Percentiles rank a stretch among this genome's conserved stretches.
These are phyloP conservation scores for Phallusia fumigata DNA, from an alignment of 23 tunicate genomes.

Conservation along the genomic window DNA sequence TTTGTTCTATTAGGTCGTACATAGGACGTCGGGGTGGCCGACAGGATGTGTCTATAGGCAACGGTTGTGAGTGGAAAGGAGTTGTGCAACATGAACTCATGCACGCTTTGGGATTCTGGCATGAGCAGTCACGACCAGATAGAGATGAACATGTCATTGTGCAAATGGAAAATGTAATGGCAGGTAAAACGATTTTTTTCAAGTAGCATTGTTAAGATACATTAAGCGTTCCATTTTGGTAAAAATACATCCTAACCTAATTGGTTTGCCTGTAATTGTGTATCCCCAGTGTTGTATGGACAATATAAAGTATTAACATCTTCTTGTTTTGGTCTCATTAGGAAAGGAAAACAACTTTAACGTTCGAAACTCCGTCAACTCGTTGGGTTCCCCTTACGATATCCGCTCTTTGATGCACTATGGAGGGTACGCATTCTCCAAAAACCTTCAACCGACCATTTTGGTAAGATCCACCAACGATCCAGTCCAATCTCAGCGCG, in stretches of 20 bases:
- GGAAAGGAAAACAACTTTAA: conserved; percentile 43
- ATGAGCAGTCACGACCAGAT: conserved; percentile 66
- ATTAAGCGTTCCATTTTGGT: too few species aligned
- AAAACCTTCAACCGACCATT: conserved; percentile 36
- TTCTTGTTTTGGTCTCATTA: background rate
- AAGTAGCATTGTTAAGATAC: background rate
- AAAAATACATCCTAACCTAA: too few species aligned
- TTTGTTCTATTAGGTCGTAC: too few species aligned
- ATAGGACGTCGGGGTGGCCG: conserved; percentile 50
- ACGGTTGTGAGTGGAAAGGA: conserved; percentile 53
- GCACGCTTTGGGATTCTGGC: conserved; percentile 68
- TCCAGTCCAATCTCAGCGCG: conserved; percentile 39
- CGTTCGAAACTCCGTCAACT: conserved; percentile 27
- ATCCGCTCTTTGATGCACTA: conserved; percentile 45
- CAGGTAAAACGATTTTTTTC: conserved; percentile 15
- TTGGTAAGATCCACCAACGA: conserved; percentile 22
- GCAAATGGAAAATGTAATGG: conserved; percentile 13
- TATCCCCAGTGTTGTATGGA: too few species aligned
- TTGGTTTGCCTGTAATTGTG: too few species aligned
- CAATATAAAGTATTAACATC: too few species aligned
- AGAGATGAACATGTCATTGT: conserved; percentile 39
- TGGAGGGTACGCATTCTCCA: conserved; percentile 45
- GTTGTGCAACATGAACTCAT: conserved; percentile 59
- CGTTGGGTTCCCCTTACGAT: conserved; percentile 45
- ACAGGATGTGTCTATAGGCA: conserved; percentile 46